Evolutionary conservation across 2,797 vertebrate genomes (phyloP).

Genomic region (Oophaga sylvatica): DNA sequence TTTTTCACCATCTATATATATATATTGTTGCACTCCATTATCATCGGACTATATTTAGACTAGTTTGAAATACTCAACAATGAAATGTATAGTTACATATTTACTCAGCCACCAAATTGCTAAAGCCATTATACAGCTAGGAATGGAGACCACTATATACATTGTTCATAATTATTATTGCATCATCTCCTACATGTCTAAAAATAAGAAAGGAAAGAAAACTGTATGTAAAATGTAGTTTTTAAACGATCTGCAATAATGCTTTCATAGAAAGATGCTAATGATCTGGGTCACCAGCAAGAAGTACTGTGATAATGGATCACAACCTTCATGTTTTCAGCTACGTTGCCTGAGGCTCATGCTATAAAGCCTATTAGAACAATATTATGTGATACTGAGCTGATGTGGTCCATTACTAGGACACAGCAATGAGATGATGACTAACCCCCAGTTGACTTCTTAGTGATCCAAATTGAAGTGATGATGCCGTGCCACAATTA

Average conservation of each 20-base stretch:
- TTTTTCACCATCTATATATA: neutral
- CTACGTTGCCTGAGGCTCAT: conserved; percentile 55
- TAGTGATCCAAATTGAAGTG: conserved; percentile 34
- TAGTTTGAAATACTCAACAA: neutral
- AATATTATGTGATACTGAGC: conserved; percentile 54
- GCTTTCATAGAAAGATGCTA: conserved; percentile 38
- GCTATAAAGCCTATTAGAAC: conserved; percentile 59
- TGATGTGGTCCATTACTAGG: conserved; percentile 57
- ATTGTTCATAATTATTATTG: neutral
- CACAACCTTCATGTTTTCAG: conserved; percentile 47
- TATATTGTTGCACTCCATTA: neutral
- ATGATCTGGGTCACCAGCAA: conserved; percentile 58
- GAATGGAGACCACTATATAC: neutral
- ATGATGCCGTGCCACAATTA: neutral
- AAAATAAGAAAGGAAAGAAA: neutral
- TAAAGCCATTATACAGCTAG: neutral
- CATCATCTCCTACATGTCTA: neutral
- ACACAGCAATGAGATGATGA: conserved; percentile 50
- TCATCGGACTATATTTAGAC: neutral
- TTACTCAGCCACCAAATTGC: neutral
- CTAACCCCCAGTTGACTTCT: conserved; percentile 47
- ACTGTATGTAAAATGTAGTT: conserved; percentile 20
- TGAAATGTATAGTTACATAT: neutral
- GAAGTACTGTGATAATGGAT: conserved; percentile 55
- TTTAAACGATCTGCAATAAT: conserved; percentile 32